A percentile compares a stretch with the other conserved stretches of the same genome.
phyloP scores from a whole-genome alignment of 2,797 vertebrate genomes.

The Pitangus sulphuratus region DNA sequence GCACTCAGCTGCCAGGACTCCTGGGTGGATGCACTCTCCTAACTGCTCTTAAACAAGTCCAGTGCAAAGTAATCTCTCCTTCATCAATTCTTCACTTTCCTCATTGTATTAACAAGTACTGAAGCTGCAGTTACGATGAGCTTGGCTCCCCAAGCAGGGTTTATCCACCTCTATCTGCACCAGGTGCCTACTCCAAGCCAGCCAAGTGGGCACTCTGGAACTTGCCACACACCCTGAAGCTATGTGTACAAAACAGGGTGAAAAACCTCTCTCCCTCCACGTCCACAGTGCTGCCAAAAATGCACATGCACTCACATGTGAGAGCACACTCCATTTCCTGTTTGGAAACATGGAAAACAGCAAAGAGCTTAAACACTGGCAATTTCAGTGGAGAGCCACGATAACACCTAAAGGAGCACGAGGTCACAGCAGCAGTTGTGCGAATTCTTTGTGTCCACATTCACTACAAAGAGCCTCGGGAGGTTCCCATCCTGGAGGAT shows the following conservation, averaged over 20 bases:
- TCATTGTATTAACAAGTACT: not conserved
- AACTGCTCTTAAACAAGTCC: not conserved
- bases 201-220: not conserved
- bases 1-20: not conserved
- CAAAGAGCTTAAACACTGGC: not conserved
- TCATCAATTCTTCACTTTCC: not conserved
- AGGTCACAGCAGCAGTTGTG: not conserved
- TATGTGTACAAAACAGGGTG: not conserved
- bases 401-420: slow-evolving; percentile 19
- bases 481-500: not conserved
- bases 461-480: not conserved
- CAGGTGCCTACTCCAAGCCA: not conserved
- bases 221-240: not conserved
- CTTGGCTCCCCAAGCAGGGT: not conserved
- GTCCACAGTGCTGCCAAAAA: not conserved
- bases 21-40: not conserved
- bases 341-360: slow-evolving; percentile 31
- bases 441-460: not conserved
- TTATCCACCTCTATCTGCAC: not conserved
- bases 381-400: not conserved
- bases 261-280: not conserved
- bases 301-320: not conserved
- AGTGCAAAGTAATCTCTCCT: not conserved
- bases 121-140: not conserved
- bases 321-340: slow-evolving; percentile 25